These are phyloP conservation scores for Athalia cordata DNA, from an alignment of 2,888 invertebrate species.

Conservation along the genomic window DNA sequence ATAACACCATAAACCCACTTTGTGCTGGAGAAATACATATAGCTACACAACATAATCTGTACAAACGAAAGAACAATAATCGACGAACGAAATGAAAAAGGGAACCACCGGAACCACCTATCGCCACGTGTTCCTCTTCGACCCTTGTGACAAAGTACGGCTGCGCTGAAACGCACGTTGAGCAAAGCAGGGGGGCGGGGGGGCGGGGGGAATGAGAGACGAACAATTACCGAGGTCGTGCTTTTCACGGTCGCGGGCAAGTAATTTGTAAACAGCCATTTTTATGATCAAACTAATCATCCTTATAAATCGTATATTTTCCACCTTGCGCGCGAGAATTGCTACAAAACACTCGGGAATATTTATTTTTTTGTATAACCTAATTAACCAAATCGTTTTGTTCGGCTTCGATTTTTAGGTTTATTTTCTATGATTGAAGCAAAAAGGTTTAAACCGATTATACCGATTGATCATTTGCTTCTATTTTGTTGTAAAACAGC, in stretches of 20 bases:
- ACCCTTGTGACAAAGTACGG: slow-evolving; percentile 6
- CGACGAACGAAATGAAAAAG: background rate
- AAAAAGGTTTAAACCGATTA: too few species aligned
- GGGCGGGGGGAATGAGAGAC: background rate
- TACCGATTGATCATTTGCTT: too few species aligned
- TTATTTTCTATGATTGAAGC: too few species aligned
- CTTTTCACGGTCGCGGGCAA: background rate
- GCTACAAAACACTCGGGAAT: too few species aligned
- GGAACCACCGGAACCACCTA: slow-evolving; percentile 27
- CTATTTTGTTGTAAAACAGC: too few species aligned
- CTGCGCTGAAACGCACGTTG: slow-evolving; percentile 5
- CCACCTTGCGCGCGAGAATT: too few species aligned
- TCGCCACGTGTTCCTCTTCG: slow-evolving; percentile 26
- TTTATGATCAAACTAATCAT: too few species aligned
- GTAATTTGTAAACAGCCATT: background rate
- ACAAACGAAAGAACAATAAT: background rate
- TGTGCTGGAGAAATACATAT: background rate
- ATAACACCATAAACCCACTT: too few species aligned
- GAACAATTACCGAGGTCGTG: background rate
- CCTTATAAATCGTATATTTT: too few species aligned
- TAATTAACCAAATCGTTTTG: too few species aligned
- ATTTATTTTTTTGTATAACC: too few species aligned
- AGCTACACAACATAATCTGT: background rate
- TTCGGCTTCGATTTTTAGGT: too few species aligned
- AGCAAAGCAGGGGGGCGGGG: background rate